Evolutionary conservation across 2,888 invertebrate species (phyloP).

Genomic region (Clitarchus hookeri): DNA sequence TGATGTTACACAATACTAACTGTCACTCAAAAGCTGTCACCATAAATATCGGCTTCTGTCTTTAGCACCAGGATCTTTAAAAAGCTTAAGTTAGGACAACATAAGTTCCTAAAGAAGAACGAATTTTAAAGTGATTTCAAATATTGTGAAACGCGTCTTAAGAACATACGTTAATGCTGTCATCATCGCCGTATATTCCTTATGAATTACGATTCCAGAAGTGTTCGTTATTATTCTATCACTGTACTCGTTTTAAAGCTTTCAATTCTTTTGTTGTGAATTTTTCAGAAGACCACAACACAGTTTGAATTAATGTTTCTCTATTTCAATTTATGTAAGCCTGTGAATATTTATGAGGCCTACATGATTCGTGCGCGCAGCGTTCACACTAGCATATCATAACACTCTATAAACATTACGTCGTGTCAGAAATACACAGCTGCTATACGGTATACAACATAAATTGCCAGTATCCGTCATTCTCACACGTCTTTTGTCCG

Average conservation of each 20-base stretch:
- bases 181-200: background rate
- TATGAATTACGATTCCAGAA: background rate
- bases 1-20: too few species aligned
- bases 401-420: background rate
- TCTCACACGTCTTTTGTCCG: background rate
- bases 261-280: background rate
- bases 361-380: background rate
- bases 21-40: too few species aligned
- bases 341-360: background rate
- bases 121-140: too few species aligned
- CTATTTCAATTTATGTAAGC: background rate
- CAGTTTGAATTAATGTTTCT: background rate
- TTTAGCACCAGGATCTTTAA: too few species aligned
- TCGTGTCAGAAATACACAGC: background rate
- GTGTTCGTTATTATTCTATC: background rate
- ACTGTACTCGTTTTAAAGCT: background rate
- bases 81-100: too few species aligned
- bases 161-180: background rate
- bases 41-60: too few species aligned
- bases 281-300: background rate
- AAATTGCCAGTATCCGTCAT: background rate
- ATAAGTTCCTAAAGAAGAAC: too few species aligned
- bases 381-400: background rate
- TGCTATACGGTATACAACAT: background rate
- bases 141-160: background rate